Evolutionary conservation across 1,140 invertebrate species (phyloP), one percentile per base, ranked within the genome.

Genomic region (Drosophila eugracilis): DNA sequence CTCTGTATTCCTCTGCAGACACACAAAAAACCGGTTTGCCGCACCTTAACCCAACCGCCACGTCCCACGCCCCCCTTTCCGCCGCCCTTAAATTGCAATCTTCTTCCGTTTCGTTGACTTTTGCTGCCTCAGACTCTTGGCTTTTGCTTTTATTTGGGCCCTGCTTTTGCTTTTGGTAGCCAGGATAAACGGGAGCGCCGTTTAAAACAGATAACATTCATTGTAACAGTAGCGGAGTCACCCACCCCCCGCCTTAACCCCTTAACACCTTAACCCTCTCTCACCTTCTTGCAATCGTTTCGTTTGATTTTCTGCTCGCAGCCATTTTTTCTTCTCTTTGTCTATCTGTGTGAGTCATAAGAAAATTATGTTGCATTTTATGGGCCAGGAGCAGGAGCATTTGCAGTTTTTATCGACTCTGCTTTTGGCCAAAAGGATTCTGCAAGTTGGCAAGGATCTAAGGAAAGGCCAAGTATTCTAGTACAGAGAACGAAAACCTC

Each of bases 311-410:
- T 65, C 28, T 14, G 17, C 30, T 26, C 14, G 37, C 15, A 41
- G 5, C 21, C 30, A 19, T 49, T 63, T 67, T 75, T 39, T 17
- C 19, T 39, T n/a, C 9, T 14, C 24, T 44, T 24, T 14, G 26
- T 34, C 21, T 57, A 36, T 84, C 34, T 80, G 48, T 86, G 63
- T 86, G 75, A 88, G 59, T 88, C 83, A 88, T 88, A 88, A 88
- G 75, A 88, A 88, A 88, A 88, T 88, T 88, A 88, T 88, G 83
- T 88, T 88, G 83, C 83, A 88, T 78, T 88, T 88, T 83, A 88
- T 81, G 83, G 70, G 59, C 36, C 6, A 66, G 47, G 17, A 36
- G 65, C 44, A 28, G 15, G 45, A 32, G 52, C 34, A 70, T 67
- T 71, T 74, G 81, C 66, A 70, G 69, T 77, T 85, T 85, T 85